Evolutionary conservation across 2,797 vertebrate genomes (phyloP).

Genomic region (Paramormyrops hopkinsi): DNA sequence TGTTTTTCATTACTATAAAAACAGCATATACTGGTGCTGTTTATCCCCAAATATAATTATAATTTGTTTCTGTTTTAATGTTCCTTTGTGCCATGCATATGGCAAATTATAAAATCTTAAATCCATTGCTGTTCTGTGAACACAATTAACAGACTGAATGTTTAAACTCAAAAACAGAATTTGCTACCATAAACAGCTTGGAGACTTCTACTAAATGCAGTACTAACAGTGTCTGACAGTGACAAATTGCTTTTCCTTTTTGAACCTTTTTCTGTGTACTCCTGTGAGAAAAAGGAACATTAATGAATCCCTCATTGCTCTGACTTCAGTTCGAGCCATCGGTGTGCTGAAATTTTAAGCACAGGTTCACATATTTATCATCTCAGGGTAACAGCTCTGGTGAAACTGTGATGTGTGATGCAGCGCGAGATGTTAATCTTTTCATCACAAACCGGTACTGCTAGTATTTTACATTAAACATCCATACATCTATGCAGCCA

Average conservation of each 20-base stretch:
- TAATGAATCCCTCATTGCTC: neutral
- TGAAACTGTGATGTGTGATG: neutral
- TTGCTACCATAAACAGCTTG: constrained; percentile 25
- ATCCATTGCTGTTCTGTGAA: neutral
- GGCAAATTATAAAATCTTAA: neutral
- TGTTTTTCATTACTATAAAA: neutral
- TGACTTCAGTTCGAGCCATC: neutral
- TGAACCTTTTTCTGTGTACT: constrained; percentile 14
- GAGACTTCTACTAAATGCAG: constrained; percentile 25
- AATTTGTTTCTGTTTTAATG: neutral
- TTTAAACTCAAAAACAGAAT: constrained; percentile 15
- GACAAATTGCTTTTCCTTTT: constrained; percentile 17
- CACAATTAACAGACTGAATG: constrained; percentile 24
- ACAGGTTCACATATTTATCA: neutral
- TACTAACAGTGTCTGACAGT: constrained; percentile 27
- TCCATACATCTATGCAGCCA: neutral
- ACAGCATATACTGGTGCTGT: neutral
- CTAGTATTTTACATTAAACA: neutral
- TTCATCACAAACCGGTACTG: neutral
- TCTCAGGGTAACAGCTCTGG: neutral
- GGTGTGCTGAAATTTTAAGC: neutral
- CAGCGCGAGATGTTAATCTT: neutral
- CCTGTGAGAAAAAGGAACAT: constrained; percentile 11
- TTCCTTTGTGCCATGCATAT: neutral
- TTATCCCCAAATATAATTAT: neutral